Conservation (phyloP, 2,888 invertebrate genomes). For the Phyllotreta cruciferae region DNA sequence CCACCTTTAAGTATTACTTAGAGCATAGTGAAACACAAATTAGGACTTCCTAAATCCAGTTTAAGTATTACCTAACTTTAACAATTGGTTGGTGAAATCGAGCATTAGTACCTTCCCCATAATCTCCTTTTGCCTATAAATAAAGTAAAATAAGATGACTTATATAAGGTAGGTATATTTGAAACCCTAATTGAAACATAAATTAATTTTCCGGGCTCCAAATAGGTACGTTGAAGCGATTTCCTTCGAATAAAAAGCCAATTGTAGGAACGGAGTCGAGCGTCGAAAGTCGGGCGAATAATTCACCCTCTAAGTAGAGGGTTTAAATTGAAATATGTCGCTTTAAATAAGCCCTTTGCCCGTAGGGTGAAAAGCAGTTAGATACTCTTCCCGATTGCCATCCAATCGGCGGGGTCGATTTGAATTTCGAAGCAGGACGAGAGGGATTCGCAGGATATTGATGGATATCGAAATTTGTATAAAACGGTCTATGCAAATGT, state of each 20-base stretch:
- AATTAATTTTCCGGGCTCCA: background rate
- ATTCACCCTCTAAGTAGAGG: slow-evolving; percentile 44
- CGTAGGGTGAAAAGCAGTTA: slow-evolving; percentile 52
- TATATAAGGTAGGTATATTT: too few relatives aligned
- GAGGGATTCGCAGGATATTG: slow-evolving; percentile 38
- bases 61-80: too few relatives aligned
- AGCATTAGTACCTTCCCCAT: too few relatives aligned
- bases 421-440: slow-evolving; percentile 34
- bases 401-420: slow-evolving; percentile 38
- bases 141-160: too few relatives aligned
- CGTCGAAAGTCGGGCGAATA: slow-evolving; percentile 40
- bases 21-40: too few relatives aligned
- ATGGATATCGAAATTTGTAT: slow-evolving; percentile 8
- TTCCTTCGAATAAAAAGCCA: slow-evolving; percentile 28
- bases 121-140: too few relatives aligned
- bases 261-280: slow-evolving; percentile 28
- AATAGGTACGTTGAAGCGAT: slow-evolving; percentile 1
- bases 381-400: slow-evolving; percentile 52
- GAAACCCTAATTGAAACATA: too few relatives aligned
- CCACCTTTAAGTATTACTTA: too few relatives aligned
- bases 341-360: slow-evolving; percentile 55
- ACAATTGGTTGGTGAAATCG: too few relatives aligned
- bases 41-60: too few relatives aligned
- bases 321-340: slow-evolving; percentile 54
- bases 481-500: background rate